Evolutionary conservation across 2,888 invertebrate species (phyloP).

Genomic region (Phanerotoma sp.): DNA sequence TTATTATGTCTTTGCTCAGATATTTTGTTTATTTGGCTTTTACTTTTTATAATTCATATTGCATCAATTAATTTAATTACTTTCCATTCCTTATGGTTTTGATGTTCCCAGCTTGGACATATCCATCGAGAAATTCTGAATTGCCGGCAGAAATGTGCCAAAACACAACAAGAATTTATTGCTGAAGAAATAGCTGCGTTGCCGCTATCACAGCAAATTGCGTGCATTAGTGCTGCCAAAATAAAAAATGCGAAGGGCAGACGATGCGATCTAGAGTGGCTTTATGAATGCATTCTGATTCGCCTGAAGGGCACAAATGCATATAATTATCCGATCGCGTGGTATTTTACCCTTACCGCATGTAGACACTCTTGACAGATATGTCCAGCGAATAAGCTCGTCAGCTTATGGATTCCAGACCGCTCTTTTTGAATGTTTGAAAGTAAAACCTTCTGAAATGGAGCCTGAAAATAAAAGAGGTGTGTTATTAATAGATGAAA

Average conservation of each 20-base stretch:
- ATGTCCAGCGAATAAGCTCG: constrained; percentile 20
- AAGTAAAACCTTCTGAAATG: constrained; percentile 13
- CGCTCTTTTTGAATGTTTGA: constrained; percentile 12
- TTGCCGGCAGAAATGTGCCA: too few relatives aligned
- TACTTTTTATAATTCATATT: too few relatives aligned
- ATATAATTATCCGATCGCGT: constrained; percentile 23
- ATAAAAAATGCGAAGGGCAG: constrained; percentile 1
- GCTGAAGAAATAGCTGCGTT: too few relatives aligned
- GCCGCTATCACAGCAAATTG: too few relatives aligned
- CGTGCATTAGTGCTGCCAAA: too few relatives aligned
- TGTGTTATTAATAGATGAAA: constrained; percentile 31
- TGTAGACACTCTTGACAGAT: constrained; percentile 21
- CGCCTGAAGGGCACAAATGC: constrained; percentile 26
- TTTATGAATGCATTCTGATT: constrained; percentile 26
- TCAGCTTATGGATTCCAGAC: constrained; percentile 31
- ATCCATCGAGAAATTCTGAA: too few relatives aligned
- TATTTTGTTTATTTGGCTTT: too few relatives aligned
- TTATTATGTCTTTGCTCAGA: too few relatives aligned
- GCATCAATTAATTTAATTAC: too few relatives aligned
- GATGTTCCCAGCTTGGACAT: too few relatives aligned
- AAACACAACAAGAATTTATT: too few relatives aligned
- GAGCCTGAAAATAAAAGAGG: constrained; percentile 17
- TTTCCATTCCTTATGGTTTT: too few relatives aligned
- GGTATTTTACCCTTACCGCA: constrained; percentile 26
- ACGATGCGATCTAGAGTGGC: constrained; percentile 16